Base-by-base conservation (phyloP, 2,113 vertebrate species). In the Myxocyprinus asiaticus region DNA sequence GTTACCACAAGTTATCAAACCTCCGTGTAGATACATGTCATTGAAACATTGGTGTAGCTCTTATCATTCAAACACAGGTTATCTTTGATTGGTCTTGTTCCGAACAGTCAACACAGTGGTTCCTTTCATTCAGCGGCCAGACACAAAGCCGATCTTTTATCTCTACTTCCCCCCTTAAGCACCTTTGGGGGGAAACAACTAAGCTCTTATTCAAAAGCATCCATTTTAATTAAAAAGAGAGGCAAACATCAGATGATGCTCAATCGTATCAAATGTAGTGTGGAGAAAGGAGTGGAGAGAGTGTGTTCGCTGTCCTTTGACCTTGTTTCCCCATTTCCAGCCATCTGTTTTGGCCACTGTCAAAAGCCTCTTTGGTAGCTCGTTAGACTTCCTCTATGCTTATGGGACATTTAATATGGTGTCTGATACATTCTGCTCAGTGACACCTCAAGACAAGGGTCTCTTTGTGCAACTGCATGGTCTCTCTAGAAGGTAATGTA, bases 1-100 rank as follows among this genome's bases (percentile, higher is more conserved):
- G 85, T 92, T 93, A 90, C 89, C 88, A 48, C 63, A 67, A 86
- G 85, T 89, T 92, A 91, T 89, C 83, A 87, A 88, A 90, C 86
- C 89, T 81, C 83, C 85, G 83, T 92, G 90, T 89, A 91, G 89
- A 92, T 92, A 91, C 91, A 92, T 89, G 89, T 89, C 93, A 93
- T 90, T 91, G 90, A 92, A 91, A 91, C 85, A 87, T 86, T 85
- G 91, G 86, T 91, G 91, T 90, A 89, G 85, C 88, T 86, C 3
- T 91, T 93, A 94, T 93, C 91, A 92, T 89, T 92, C 90, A 88
- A 67, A 50, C 81, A 87, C 79, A 79, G 74, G 88, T 93, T 94
- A 93, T 92, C 91, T 94, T 89, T 88, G 89, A 92, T 91, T 91
- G 90, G 88, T 91, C 88, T 91, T 89, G 89, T 90, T 90, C 87